phyloP scores from a whole-genome alignment of 2,797 vertebrate species.

The Phataginus tetradactyla region DNA sequence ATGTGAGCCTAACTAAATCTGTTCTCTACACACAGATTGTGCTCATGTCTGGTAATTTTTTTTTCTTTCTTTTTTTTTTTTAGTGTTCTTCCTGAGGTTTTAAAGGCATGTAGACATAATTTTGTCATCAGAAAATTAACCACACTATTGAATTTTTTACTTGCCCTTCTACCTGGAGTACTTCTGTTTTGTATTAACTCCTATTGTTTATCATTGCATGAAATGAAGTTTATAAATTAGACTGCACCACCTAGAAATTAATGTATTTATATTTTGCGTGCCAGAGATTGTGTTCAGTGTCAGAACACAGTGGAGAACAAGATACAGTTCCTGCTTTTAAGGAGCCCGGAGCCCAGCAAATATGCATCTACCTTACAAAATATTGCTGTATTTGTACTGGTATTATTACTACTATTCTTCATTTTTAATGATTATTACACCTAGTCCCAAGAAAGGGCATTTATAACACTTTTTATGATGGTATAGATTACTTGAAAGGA shows the following conservation, averaged over 20 bases:
- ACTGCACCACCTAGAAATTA: constrained; percentile 12
- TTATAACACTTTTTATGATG: constrained; percentile 69
- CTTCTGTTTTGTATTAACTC: not conserved
- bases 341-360: constrained; percentile 48
- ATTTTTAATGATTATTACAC: constrained; percentile 75
- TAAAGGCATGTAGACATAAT: not conserved
- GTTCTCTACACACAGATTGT: not conserved
- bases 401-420: constrained; percentile 68
- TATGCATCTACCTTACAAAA: constrained; percentile 41
- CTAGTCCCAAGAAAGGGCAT: constrained; percentile 59
- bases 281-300: not conserved
- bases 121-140: constrained; percentile 49
- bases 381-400: constrained; percentile 61
- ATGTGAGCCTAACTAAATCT: not conserved
- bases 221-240: constrained; percentile 61
- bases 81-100: not conserved
- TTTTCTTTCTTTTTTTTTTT: not conserved
- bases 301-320: not conserved
- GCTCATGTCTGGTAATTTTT: not conserved
- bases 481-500: constrained; percentile 59
- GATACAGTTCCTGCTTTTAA: not conserved
- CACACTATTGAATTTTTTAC: not conserved
- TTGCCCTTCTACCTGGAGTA: constrained; percentile 8
- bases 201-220: not conserved
- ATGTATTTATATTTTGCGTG: constrained; percentile 7